These are phyloP conservation scores for Halichoerus grypus DNA, from an alignment of 2,113 vertebrate genomes.

Conservation along the genomic window DNA sequence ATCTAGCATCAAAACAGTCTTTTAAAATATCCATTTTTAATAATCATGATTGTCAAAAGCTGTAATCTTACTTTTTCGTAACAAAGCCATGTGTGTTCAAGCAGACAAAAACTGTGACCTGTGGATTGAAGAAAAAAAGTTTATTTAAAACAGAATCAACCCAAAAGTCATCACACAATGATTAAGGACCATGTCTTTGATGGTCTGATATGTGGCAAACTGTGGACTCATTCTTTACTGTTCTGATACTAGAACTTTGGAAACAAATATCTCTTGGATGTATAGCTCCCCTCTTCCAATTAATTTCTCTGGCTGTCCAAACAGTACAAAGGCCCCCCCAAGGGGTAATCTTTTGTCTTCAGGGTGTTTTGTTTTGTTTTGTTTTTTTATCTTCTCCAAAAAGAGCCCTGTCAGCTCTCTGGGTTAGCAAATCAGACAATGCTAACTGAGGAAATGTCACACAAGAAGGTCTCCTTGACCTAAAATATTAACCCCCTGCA, in stretches of 20 bases:
- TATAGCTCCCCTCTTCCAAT: background rate
- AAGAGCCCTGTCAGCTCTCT: background rate
- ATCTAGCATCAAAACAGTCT: background rate
- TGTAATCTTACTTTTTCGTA: slow-evolving; percentile 93
- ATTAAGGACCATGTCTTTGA: background rate
- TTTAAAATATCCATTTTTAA: background rate
- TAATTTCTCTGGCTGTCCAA: background rate
- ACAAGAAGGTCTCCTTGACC: background rate
- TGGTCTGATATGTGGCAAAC: background rate
- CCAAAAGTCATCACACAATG: background rate
- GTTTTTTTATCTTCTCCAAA: background rate
- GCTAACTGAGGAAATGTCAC: background rate
- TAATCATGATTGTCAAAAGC: background rate
- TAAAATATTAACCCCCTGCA: background rate
- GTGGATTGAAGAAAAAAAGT: slow-evolving; percentile 69
- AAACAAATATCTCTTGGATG: background rate
- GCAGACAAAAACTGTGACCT: slow-evolving; percentile 75
- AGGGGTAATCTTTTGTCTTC: background rate
- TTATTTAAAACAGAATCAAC: background rate
- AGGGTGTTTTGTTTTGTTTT: background rate
- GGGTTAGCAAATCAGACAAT: background rate
- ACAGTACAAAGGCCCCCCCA: background rate
- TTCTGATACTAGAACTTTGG: background rate
- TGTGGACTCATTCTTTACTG: background rate
- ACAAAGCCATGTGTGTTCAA: slow-evolving; percentile 92